Evolutionary conservation across 2,113 vertebrate genomes (phyloP).

Genomic region (Carassius auratus): DNA sequence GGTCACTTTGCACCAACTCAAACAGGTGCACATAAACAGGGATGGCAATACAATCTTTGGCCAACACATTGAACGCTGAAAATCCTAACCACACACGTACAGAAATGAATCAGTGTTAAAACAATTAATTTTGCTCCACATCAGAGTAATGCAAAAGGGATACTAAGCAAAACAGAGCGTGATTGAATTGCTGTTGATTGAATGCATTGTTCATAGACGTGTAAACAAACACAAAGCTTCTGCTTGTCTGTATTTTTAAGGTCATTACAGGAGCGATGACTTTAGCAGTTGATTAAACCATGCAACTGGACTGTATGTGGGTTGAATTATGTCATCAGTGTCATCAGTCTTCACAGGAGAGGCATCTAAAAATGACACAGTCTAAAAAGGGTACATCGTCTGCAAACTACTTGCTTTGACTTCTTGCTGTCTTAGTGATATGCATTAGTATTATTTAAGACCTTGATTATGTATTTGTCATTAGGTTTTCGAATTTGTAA

Average conservation of each 20-base stretch:
- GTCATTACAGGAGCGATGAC: background rate
- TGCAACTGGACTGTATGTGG: background rate
- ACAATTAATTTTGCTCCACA: background rate
- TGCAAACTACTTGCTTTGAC: background rate
- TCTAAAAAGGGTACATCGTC: background rate
- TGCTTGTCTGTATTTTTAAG: background rate
- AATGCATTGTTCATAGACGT: conserved; percentile 18
- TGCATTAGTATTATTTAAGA: background rate
- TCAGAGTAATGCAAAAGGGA: background rate
- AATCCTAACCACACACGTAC: background rate
- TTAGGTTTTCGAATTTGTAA: background rate
- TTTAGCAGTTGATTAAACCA: background rate
- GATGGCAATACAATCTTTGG: background rate
- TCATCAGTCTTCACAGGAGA: background rate
- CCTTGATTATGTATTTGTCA: background rate
- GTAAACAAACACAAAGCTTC: background rate
- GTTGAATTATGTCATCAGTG: background rate
- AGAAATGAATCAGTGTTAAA: background rate
- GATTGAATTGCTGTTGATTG: conserved; percentile 17
- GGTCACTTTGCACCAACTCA: background rate
- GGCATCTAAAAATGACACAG: background rate
- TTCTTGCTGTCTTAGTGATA: background rate
- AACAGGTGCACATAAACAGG: background rate
- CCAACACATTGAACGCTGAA: background rate
- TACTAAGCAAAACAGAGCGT: background rate